Base-by-base conservation (phyloP, 2,113 vertebrate genomes). In the Melospiza melodia region DNA sequence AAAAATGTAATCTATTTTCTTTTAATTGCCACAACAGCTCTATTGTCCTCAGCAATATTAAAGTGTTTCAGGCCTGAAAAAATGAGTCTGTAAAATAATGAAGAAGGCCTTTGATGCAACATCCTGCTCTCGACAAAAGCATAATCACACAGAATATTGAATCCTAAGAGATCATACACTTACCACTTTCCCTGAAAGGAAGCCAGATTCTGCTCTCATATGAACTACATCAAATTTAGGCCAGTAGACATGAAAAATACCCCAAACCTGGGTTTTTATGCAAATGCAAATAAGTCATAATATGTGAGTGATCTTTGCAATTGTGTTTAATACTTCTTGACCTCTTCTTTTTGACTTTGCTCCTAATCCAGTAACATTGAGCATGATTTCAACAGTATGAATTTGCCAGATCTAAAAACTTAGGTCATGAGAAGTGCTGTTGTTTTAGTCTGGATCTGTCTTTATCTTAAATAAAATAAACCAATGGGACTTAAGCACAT, bases 1-100 rank as follows among this genome's bases (percentile, higher is more conserved):
- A 59, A 68, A 74, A 93, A 44, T 46, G 28, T 46, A 71, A 74
- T 66, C 30, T 46, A 57, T 73, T 73, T 84, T 75, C 54, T 90
- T 92, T 83, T 80, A 88, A 84, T 95, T 86, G 67, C 57, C 82
- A 67, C 85, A 84, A 78, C 72, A 84, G 23, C 62, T 81, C 88
- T 88, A 61, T 52, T 37, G 48, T 52, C 63, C n/a, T 86, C 72
- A 61, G 76, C 43, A 33, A 44, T 33, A 30, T 37, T 63, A n/a
- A 88, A 84, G 71, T 52, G 48, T 61, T 92, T 91, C 25, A 88
- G 48, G 28, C 0, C 2, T 55, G 63, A 63, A 80, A 88, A 78
- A 80, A 44, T 27, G 76, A 63, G 44, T 41, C 20, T 68, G 31
- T 41, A 79, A 73, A 61, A 51, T 59, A 69, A 74, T 1, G 10